A percentile compares a stretch with the other conserved stretches of the same genome.
Evolutionary conservation across 2,888 invertebrate species (phyloP).

Genomic region (Hesperia comma): DNA sequence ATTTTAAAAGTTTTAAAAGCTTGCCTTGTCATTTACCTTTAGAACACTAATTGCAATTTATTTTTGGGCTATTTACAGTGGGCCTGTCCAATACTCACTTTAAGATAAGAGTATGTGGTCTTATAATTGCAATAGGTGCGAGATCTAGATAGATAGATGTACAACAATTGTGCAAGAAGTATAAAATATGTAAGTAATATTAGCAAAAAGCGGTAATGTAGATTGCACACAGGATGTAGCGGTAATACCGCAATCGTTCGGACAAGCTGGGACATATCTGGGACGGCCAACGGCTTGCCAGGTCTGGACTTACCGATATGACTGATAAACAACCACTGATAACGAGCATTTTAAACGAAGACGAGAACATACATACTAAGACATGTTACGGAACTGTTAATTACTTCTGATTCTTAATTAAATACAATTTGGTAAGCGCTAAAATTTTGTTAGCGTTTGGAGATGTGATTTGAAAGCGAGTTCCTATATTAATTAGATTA

Average conservation of each 20-base stretch:
- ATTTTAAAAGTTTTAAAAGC: too few relatives aligned
- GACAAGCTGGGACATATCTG: conserved; percentile 25
- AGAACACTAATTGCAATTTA: too few relatives aligned
- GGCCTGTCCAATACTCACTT: too few relatives aligned
- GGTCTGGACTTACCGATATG: conserved; percentile 21
- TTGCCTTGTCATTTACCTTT: too few relatives aligned
- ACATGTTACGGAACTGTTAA: not conserved
- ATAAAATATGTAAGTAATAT: conserved; percentile 2
- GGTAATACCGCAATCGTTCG: conserved; percentile 29
- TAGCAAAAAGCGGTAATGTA: conserved; percentile 19
- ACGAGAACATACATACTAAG: too few relatives aligned
- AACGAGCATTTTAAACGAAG: too few relatives aligned
- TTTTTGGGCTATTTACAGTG: too few relatives aligned
- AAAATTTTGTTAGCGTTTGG: not conserved
- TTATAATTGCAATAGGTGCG: too few relatives aligned
- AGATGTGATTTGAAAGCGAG: too few relatives aligned
- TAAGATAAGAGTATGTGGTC: too few relatives aligned
- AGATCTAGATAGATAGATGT: not conserved
- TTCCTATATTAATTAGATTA: too few relatives aligned
- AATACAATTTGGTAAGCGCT: not conserved
- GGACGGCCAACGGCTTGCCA: conserved; percentile 19
- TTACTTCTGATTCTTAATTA: not conserved
- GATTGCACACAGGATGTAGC: conserved; percentile 28
- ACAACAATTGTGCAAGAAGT: not conserved
- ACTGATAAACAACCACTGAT: conserved; percentile 17